phyloP scores from a whole-genome alignment of 2,888 invertebrate species.

The Drosophila paranaensis region DNA sequence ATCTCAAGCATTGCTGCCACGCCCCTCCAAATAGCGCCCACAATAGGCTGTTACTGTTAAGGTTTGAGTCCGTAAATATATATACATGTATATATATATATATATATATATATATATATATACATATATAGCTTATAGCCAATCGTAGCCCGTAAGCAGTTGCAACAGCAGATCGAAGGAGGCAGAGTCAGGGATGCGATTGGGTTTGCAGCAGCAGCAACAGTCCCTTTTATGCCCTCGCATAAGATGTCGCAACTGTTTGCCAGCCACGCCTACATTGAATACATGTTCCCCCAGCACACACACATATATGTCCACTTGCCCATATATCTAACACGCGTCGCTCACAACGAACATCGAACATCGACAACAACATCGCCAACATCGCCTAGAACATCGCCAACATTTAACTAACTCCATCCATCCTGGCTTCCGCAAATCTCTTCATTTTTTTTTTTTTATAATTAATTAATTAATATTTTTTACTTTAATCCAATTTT shows the following conservation, averaged over 20 bases:
- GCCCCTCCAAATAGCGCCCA: constrained; percentile 43
- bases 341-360: constrained; percentile 50
- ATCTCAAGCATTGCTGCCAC: constrained; percentile 78
- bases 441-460: constrained; percentile 16
- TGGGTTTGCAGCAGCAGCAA: constrained; percentile 26
- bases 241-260: constrained; percentile 76
- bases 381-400: constrained; percentile 21
- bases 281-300: constrained; percentile 50
- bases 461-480: constrained; percentile 10
- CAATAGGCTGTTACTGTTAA: constrained; percentile 22
- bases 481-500: constrained; percentile 17
- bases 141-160: constrained; percentile 16
- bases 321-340: constrained; percentile 54
- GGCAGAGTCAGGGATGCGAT: constrained; percentile 19
- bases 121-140: neutral
- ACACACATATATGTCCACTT: constrained; percentile 49
- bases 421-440: constrained; percentile 50
- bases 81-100: constrained; percentile 10
- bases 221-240: constrained; percentile 81
- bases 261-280: constrained; percentile 35
- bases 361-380: constrained; percentile 19
- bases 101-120: constrained; percentile 6
- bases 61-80: constrained; percentile 7
- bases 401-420: constrained; percentile 40
- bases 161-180: constrained; percentile 5